Evolutionary conservation across 2,888 invertebrate species (phyloP).

Genomic region (Nomada goodeniana): DNA sequence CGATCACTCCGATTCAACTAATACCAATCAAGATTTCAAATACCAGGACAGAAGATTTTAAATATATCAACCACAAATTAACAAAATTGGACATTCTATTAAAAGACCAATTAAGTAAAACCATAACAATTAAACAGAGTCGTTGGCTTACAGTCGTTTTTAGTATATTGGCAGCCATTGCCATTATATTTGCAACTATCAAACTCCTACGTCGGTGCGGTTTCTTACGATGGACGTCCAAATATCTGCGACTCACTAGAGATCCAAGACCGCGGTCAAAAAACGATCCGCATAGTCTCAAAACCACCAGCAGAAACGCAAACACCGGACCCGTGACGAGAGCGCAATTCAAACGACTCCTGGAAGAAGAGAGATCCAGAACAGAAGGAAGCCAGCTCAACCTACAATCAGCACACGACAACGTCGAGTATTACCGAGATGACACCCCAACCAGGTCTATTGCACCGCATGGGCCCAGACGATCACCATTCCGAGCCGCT

Average conservation of each 20-base stretch:
- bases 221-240: not conserved
- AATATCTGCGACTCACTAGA: not conserved
- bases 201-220: too few species aligned
- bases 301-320: not conserved
- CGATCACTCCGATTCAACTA: not conserved
- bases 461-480: too few species aligned
- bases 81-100: not conserved
- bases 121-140: not conserved
- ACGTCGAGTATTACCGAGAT: too few species aligned
- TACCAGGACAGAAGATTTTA: not conserved
- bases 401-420: too few species aligned
- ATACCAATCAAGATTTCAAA: not conserved
- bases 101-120: not conserved
- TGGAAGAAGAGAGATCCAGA: not conserved
- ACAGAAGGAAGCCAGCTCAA: too few species aligned
- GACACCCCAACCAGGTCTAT: too few species aligned
- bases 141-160: not conserved
- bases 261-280: not conserved
- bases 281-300: not conserved
- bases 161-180: too few species aligned
- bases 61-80: constrained; percentile 1
- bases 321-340: constrained; percentile 8
- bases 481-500: too few species aligned
- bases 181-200: too few species aligned
- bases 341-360: not conserved